These are phyloP conservation scores for Tribolium castaneum DNA, from an alignment of 1,140 invertebrate species.

Conservation along the genomic window DNA sequence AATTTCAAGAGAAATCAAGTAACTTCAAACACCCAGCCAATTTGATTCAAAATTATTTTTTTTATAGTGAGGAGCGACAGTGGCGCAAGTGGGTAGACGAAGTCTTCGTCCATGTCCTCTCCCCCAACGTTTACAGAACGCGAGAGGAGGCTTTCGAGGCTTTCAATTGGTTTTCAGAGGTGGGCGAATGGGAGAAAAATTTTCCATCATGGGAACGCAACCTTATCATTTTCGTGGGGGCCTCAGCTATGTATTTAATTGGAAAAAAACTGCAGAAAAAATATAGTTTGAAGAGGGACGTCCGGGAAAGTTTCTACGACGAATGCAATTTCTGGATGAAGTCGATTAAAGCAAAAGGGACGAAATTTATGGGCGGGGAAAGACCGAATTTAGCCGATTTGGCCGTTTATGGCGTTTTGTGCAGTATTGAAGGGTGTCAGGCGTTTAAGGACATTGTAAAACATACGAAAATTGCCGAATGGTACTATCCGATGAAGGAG, in stretches of 20 bases:
- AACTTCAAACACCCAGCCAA: slow-evolving; percentile 52
- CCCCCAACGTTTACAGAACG: slow-evolving; percentile 97
- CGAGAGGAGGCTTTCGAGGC: slow-evolving; percentile 85
- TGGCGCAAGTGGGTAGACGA: slow-evolving; percentile 97
- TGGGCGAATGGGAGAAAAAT: slow-evolving; percentile 91
- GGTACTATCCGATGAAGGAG: slow-evolving; percentile 52
- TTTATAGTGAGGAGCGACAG: slow-evolving; percentile 86
- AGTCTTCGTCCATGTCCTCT: slow-evolving; percentile 90
- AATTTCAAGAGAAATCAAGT: slow-evolving; percentile 73
- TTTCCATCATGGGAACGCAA: slow-evolving; percentile 88
- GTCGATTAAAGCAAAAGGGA: slow-evolving; percentile 76
- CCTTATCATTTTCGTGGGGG: slow-evolving; percentile 94
- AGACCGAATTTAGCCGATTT: slow-evolving; percentile 94
- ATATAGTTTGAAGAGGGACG: slow-evolving; percentile 88
- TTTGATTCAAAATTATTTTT: background rate
- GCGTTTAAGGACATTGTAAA: slow-evolving; percentile 87
- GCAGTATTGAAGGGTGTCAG: slow-evolving; percentile 93
- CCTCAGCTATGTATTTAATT: slow-evolving; percentile 93
- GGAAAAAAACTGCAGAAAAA: slow-evolving; percentile 89
- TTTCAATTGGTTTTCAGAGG: slow-evolving; percentile 91
- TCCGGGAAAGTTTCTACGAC: slow-evolving; percentile 90
- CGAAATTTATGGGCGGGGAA: slow-evolving; percentile 85
- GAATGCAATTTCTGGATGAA: slow-evolving; percentile 85
- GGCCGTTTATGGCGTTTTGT: slow-evolving; percentile 92
- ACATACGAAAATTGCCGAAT: slow-evolving; percentile 76